These are phyloP conservation scores for Plagodis dolabraria DNA, from an alignment of 2,888 invertebrate genomes.

Conservation along the genomic window DNA sequence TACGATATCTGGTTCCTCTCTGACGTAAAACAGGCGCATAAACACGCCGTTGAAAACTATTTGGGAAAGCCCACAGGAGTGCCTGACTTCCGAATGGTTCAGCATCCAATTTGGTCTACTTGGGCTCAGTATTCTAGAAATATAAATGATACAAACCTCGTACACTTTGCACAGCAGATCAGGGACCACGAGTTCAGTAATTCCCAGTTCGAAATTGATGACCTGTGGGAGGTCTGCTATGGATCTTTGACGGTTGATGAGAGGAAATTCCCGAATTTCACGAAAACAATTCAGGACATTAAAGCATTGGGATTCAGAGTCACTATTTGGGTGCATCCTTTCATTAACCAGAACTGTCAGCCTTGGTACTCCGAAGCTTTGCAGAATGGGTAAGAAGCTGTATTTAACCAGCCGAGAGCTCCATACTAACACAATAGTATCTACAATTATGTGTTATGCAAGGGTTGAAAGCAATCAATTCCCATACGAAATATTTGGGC, in stretches of 20 bases:
- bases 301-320: conserved; percentile 88
- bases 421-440: too few species aligned
- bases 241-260: conserved; percentile 90
- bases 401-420: too few species aligned
- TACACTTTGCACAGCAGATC: conserved; percentile 88
- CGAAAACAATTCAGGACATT: conserved; percentile 84
- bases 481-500: too few species aligned
- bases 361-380: conserved; percentile 85
- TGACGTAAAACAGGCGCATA: conserved; percentile 86
- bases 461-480: too few species aligned
- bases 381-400: conserved; percentile 79
- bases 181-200: conserved; percentile 86
- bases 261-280: conserved; percentile 89
- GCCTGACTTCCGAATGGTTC: conserved; percentile 88
- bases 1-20: conserved; percentile 86
- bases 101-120: conserved; percentile 94
- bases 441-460: too few species aligned
- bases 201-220: conserved; percentile 94
- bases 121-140: conserved; percentile 90
- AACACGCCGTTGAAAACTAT: conserved; percentile 85
- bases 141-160: conserved; percentile 86
- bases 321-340: conserved; percentile 95
- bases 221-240: conserved; percentile 94
- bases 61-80: conserved; percentile 86
- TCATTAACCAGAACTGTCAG: conserved; percentile 90